phyloP scores from a whole-genome alignment of 2,797 vertebrate genomes.

The Fundulus diaphanus region DNA sequence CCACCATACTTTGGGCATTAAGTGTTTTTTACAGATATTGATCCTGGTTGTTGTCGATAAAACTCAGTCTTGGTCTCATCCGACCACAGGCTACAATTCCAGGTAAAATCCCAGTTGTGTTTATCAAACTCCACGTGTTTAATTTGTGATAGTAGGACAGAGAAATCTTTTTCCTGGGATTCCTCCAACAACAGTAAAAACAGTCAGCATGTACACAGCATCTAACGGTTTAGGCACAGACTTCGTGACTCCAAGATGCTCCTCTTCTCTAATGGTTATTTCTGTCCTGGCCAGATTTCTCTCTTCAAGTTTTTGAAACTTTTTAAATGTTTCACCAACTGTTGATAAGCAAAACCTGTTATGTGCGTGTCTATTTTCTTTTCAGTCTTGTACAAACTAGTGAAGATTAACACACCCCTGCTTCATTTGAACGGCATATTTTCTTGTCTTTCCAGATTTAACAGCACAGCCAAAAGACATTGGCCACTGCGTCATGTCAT shows the following conservation, averaged over 20 bases:
- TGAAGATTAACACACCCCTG: background rate
- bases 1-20: background rate
- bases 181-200: background rate
- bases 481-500: background rate
- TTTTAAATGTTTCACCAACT: background rate
- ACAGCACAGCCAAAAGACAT: background rate
- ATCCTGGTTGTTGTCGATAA: background rate
- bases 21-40: background rate
- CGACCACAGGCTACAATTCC: background rate
- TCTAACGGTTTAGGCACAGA: no score
- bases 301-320: no score
- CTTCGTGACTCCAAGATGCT: no score
- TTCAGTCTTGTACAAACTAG: background rate
- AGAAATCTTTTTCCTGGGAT: background rate
- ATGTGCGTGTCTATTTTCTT: background rate
- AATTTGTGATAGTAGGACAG: background rate
- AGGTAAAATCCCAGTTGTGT: background rate
- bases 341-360: background rate
- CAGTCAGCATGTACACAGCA: background rate
- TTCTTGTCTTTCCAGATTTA: background rate
- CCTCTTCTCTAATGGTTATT: no score
- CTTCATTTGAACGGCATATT: background rate
- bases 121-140: background rate
- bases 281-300: no score
- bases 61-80: background rate